phyloP scores from a whole-genome alignment of 2,113 vertebrate species.

The Rana temporaria region DNA sequence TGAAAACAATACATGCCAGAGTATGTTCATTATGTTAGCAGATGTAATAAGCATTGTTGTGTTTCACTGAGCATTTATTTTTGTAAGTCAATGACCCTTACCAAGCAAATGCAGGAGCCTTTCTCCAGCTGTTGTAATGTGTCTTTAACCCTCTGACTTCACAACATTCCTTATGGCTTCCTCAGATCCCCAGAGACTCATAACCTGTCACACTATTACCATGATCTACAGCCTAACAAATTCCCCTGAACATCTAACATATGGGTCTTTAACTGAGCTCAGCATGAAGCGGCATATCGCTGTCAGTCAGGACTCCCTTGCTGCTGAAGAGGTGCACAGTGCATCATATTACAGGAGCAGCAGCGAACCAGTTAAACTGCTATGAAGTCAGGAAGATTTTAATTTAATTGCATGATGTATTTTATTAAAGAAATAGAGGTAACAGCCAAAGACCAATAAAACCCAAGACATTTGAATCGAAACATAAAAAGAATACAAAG shows the following conservation, averaged over 20 bases:
- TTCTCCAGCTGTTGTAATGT: slow-evolving; percentile 89
- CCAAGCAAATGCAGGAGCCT: slow-evolving; percentile 72
- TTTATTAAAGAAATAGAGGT: slow-evolving; percentile 14
- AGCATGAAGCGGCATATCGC: slow-evolving; percentile 77
- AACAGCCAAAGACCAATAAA: not conserved
- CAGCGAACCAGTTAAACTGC: slow-evolving; percentile 21
- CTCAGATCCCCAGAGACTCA: slow-evolving; percentile 79
- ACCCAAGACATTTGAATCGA: too few species aligned
- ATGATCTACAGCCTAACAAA: slow-evolving; percentile 82
- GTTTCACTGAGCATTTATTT: slow-evolving; percentile 63
- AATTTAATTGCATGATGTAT: not conserved
- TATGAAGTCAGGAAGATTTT: not conserved
- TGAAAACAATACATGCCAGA: not conserved
- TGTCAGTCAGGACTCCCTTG: slow-evolving; percentile 78
- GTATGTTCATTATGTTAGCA: slow-evolving; percentile 21
- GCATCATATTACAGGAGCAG: slow-evolving; percentile 30
- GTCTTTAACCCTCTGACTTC: slow-evolving; percentile 85
- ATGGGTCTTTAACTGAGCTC: slow-evolving; percentile 81
- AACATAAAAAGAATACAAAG: too few species aligned
- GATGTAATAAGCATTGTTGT: slow-evolving; percentile 45
- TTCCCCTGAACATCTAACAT: slow-evolving; percentile 82
- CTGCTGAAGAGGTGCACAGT: slow-evolving; percentile 68
- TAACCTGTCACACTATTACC: slow-evolving; percentile 74
- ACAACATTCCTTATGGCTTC: slow-evolving; percentile 83
- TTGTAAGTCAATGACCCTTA: slow-evolving; percentile 75